Evolutionary conservation across 2,888 invertebrate species (phyloP).

Genomic region (Drosophila trichaetosa): DNA sequence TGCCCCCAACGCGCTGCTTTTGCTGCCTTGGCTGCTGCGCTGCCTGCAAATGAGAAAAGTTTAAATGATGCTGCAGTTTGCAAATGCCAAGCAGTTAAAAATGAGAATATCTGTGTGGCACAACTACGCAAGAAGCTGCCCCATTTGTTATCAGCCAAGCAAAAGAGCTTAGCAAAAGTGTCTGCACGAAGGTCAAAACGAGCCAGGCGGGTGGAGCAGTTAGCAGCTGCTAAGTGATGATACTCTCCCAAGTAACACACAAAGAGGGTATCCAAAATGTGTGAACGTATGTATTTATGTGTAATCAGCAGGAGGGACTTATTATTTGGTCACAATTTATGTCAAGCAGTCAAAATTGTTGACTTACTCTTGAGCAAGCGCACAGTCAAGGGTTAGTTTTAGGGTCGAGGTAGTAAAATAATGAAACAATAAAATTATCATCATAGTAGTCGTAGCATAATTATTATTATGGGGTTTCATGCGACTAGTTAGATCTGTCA

Average conservation of each 20-base stretch:
- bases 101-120: conserved; percentile 67
- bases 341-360: background rate
- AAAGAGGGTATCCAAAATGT: background rate
- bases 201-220: conserved; percentile 2
- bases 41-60: conserved; percentile 78
- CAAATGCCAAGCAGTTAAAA: conserved; percentile 79
- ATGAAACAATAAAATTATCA: background rate
- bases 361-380: background rate
- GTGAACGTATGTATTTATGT: conserved; percentile 9
- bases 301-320: background rate
- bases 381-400: background rate
- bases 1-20: conserved; percentile 25
- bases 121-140: conserved; percentile 35
- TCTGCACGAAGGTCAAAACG: conserved; percentile 38
- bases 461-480: background rate
- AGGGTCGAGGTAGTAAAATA: background rate
- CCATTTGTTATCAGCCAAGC: conserved; percentile 71
- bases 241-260: conserved; percentile 6
- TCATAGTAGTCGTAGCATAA: background rate
- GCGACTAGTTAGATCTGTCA: background rate
- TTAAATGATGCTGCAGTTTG: conserved; percentile 81
- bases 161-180: conserved; percentile 21
- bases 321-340: conserved; percentile 7
- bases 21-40: conserved; percentile 43
- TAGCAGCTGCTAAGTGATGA: conserved; percentile 31